Evolutionary conservation across 1,140 invertebrate species (phyloP).

Genomic region (Fopius arisanus): DNA sequence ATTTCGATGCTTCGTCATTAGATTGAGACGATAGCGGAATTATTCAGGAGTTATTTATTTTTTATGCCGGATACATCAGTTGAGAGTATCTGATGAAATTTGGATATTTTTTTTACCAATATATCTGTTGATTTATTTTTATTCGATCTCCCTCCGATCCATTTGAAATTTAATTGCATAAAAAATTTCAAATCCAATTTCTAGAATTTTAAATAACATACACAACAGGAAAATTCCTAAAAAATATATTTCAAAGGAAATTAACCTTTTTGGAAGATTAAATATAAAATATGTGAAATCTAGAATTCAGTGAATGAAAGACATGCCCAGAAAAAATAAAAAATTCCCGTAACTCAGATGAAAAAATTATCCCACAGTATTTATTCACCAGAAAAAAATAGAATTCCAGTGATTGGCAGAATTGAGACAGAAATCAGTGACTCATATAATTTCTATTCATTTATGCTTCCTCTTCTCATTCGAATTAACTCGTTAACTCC

Average conservation of each 20-base stretch:
- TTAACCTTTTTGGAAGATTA: neutral
- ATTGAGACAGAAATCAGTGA: too few relatives aligned
- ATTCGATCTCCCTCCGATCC: too few relatives aligned
- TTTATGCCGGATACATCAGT: neutral
- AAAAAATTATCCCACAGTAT: neutral
- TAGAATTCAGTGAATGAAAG: neutral
- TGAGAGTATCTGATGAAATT: neutral
- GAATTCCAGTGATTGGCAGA: too few relatives aligned
- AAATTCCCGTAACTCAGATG: neutral
- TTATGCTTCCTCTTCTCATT: neutral
- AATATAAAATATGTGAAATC: neutral
- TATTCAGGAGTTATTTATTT: neutral
- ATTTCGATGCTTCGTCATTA: neutral
- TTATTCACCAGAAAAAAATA: too few relatives aligned
- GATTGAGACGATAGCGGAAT: neutral
- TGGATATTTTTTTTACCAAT: too few relatives aligned
- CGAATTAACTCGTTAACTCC: neutral
- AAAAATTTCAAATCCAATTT: too few relatives aligned
- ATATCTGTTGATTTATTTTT: too few relatives aligned
- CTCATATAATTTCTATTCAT: neutral
- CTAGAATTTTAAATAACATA: too few relatives aligned
- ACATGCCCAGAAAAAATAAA: neutral
- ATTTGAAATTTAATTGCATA: too few relatives aligned
- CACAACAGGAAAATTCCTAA: neutral
- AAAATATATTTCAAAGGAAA: neutral